phyloP scores from a whole-genome alignment of 2,888 invertebrate genomes.

The Tortrix viridana region DNA sequence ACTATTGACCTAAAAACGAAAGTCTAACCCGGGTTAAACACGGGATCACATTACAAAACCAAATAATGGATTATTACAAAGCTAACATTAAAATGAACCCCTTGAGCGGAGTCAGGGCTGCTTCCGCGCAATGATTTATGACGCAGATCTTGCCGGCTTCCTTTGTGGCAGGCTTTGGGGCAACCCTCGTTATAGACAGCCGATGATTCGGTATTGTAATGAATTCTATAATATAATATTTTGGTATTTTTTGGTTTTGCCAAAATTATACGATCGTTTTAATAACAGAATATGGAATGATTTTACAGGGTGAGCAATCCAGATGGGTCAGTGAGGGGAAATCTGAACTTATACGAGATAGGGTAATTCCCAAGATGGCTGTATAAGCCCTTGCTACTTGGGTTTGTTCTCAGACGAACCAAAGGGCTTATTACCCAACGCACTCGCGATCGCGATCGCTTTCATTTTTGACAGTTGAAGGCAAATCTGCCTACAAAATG shows the following conservation, averaged over 20 bases:
- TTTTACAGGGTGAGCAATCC: no score
- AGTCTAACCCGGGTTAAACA: conserved; percentile 26
- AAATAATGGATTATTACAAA: conserved; percentile 41
- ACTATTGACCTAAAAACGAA: conserved; percentile 19
- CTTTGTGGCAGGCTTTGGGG: conserved; percentile 63
- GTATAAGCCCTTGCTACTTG: no score
- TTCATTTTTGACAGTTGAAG: no score
- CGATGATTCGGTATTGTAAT: conserved; percentile 58
- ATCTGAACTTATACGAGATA: no score
- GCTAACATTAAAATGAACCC: conserved; percentile 63
- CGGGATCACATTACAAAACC: conserved; percentile 38
- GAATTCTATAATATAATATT: conserved; percentile 44
- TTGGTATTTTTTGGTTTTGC: background rate
- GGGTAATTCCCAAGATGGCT: no score
- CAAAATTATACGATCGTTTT: background rate
- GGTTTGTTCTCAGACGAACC: no score
- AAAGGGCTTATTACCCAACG: no score
- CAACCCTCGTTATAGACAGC: conserved; percentile 59
- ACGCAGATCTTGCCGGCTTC: conserved; percentile 65
- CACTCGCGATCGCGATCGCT: no score
- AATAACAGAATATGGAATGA: no score
- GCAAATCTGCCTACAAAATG: no score
- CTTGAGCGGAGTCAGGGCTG: conserved; percentile 60
- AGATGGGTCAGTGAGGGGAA: no score
- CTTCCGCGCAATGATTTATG: conserved; percentile 72